phyloP scores from a whole-genome alignment of 2,113 vertebrate genomes.

The Forbesichthys papilliferus region DNA sequence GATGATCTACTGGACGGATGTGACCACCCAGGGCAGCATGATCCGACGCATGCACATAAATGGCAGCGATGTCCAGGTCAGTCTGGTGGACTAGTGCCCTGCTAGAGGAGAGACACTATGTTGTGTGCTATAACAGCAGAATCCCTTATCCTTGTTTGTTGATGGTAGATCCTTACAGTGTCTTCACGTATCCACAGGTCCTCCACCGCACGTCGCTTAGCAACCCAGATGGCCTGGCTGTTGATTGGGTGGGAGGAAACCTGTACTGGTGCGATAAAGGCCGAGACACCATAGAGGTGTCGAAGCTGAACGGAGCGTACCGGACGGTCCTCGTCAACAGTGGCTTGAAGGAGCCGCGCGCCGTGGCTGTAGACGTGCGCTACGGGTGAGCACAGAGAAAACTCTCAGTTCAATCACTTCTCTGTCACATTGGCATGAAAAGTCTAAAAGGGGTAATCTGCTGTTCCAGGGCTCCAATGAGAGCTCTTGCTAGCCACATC shows the following conservation, averaged over 20 bases:
- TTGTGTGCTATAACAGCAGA: background rate
- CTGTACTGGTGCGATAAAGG: slow-evolving; percentile 99
- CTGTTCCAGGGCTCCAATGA: too few species aligned
- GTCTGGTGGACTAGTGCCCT: background rate
- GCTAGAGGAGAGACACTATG: too few species aligned
- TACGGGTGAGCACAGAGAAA: slow-evolving; percentile 81
- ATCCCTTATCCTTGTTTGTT: background rate
- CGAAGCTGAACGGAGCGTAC: slow-evolving; percentile 94
- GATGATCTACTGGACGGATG: slow-evolving; percentile 99
- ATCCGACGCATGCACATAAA: slow-evolving; percentile 98
- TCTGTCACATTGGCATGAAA: too few species aligned
- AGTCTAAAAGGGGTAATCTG: too few species aligned
- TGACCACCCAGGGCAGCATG: slow-evolving; percentile 99
- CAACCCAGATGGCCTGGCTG: slow-evolving; percentile 94
- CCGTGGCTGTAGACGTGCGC: slow-evolving; percentile 92
- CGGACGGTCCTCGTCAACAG: slow-evolving; percentile 93
- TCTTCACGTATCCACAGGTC: slow-evolving; percentile 75
- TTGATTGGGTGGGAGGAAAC: slow-evolving; percentile 98
- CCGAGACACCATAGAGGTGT: slow-evolving; percentile 97
- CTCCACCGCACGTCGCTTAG: slow-evolving; percentile 95
- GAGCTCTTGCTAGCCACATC: too few species aligned
- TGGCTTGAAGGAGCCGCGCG: slow-evolving; percentile 90
- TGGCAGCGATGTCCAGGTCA: slow-evolving; percentile 91
- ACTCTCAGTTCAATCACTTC: too few species aligned
- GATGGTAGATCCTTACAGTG: background rate